Percentiles rank a stretch among this genome's conserved stretches.
These are phyloP conservation scores for Aurelia sp. DNA, from an alignment of 30 jellyfish, hydroid and myxozoan genomes.

Conservation along the genomic window DNA sequence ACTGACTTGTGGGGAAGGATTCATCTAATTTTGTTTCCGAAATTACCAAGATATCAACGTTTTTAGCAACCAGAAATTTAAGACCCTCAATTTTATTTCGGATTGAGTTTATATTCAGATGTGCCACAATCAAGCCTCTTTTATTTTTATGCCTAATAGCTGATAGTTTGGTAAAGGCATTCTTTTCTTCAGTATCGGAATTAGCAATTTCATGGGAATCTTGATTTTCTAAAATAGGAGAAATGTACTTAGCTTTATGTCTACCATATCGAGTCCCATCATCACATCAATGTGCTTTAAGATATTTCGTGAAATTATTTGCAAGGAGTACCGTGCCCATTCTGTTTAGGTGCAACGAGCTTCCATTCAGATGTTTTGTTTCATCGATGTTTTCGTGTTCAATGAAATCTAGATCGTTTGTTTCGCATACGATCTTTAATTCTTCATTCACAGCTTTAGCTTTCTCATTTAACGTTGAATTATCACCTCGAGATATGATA, in stretches of 20 bases:
- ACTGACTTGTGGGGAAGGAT: conserved; percentile 8
- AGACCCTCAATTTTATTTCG: conserved; percentile 8
- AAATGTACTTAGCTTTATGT: neutral
- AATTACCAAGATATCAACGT: neutral
- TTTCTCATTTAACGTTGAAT: no score
- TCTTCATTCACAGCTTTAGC: no score
- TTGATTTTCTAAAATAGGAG: neutral
- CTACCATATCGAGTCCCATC: neutral
- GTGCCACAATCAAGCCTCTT: conserved; percentile 1
- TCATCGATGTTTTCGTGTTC: no score
- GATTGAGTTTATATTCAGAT: conserved; percentile 13
- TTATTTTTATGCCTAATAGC: neutral
- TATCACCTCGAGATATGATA: no score
- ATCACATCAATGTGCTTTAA: neutral
- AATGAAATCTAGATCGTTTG: no score
- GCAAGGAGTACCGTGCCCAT: no score
- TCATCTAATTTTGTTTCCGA: conserved; percentile 9
- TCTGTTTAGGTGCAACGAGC: no score
- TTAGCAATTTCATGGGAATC: conserved; percentile 1
- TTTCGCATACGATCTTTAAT: no score
- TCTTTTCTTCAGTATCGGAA: neutral
- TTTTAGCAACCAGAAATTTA: neutral
- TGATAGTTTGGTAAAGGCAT: neutral
- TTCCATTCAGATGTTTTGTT: no score
- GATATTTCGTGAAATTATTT: neutral